Conservation (phyloP, 2,113 vertebrate species). For the Pogonocichla stellata region DNA sequence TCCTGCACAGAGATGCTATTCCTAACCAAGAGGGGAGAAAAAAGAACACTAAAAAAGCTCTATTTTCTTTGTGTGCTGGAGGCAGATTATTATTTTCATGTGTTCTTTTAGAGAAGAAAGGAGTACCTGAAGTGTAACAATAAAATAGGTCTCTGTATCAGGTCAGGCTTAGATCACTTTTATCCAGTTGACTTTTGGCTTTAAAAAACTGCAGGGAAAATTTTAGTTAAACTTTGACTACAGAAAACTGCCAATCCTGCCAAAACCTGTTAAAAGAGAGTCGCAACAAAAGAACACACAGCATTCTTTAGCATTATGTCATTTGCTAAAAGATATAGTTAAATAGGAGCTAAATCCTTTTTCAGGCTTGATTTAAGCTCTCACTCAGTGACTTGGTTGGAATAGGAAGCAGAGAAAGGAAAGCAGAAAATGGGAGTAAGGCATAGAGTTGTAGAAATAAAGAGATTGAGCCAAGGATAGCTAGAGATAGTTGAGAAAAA, state of each 20-base stretch:
- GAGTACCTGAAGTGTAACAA: slow-evolving; percentile 64
- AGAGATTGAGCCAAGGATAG: background rate
- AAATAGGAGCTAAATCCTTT: background rate
- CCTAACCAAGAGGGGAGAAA: background rate
- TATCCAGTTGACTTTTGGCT: slow-evolving; percentile 1
- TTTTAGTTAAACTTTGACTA: slow-evolving; percentile 17
- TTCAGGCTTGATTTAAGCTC: background rate
- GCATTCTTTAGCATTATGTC: slow-evolving; percentile 42
- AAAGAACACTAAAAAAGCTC: background rate
- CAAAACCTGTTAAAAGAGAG: slow-evolving; percentile 53
- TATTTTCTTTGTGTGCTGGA: slow-evolving; percentile 40
- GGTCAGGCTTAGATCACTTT: slow-evolving; percentile 45
- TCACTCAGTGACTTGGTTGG: background rate
- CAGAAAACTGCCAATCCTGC: slow-evolving; percentile 47
- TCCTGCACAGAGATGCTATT: slow-evolving; percentile 47
- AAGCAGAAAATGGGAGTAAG: background rate
- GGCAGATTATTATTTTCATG: slow-evolving; percentile 54
- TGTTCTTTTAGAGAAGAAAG: slow-evolving; percentile 60
- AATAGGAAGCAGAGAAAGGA: background rate
- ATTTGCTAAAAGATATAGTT: slow-evolving; percentile 51
- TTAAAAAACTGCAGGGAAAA: background rate
- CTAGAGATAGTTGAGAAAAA: slow-evolving; percentile 7
- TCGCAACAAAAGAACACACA: slow-evolving; percentile 42
- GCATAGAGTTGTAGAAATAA: background rate
- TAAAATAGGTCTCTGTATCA: slow-evolving; percentile 59